Conservation (phyloP, 2,113 vertebrate species). For the Damaliscus lunatus region DNA sequence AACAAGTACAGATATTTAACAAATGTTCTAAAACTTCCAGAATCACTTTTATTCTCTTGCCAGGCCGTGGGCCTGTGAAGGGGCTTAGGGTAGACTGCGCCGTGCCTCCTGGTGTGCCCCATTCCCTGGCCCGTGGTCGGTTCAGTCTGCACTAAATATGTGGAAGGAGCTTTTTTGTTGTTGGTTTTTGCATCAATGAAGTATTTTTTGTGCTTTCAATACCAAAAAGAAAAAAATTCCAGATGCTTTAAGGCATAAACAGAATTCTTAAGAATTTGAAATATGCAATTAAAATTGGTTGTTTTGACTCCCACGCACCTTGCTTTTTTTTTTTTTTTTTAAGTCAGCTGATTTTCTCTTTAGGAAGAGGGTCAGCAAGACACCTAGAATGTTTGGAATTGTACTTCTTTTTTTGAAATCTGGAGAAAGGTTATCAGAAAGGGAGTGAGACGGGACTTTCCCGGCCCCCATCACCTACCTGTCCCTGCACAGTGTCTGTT, state of each 20-base stretch:
- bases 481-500: background rate
- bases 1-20: background rate
- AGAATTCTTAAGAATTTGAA: conserved; percentile 64
- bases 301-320: conserved; percentile 63
- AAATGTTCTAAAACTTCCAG: background rate
- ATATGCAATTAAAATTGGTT: conserved; percentile 69
- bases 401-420: background rate
- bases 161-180: background rate
- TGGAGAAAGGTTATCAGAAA: background rate
- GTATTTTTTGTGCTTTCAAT: conserved; percentile 52
- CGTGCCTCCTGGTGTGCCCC: rapidly evolving
- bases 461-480: rapidly evolving
- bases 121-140: rapidly evolving
- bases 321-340: background rate
- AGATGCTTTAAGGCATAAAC: conserved; percentile 65
- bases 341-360: conserved; percentile 41
- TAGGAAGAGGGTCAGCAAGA: conserved; percentile 46
- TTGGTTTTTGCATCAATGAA: background rate
- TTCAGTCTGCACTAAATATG: background rate
- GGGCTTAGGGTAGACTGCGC: background rate
- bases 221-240: conserved; percentile 68
- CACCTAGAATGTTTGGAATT: background rate
- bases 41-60: background rate
- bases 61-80: background rate
- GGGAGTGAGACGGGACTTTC: background rate